Evolutionary conservation across 2,113 vertebrate species (phyloP), one percentile per base, ranked within the genome.

Genomic region (Callaeas wilsoni): DNA sequence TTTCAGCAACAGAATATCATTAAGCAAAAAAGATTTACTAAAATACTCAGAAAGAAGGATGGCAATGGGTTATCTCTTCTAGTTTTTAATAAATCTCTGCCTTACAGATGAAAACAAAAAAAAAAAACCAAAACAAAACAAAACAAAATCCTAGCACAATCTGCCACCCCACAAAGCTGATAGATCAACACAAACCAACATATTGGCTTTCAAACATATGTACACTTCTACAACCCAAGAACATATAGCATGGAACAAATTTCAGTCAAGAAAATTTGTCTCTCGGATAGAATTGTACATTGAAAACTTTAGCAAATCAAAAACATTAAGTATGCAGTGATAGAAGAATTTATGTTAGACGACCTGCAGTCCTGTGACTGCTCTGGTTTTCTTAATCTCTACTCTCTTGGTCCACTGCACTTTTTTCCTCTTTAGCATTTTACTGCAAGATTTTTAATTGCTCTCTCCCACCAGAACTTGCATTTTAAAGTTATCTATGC

Each of bases 261-360:
- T 25, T 59, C 18, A 67, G 30, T 13, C 49, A 68, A 53, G 10
- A 74, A 55, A 50, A 22, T 71, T 67, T 55, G 1, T 33, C 8
- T 56, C 16, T 53, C 37, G 71, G 9, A 6, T 56, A 47, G 44
- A 84, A 69, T 1, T 26, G 4, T 49, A 49, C 13, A 7, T 32
- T 44, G 7, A 80, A 86, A n/a, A 47, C 16, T 44, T 73, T 20
- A 53, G 53, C 3, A 65, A 55, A 42, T n/a, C 13, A 62, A 74
- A 91, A 32, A 0, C 8, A 53, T 10, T 9, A 62, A 41, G 12
- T n/a, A 46, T 0, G 0, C 29, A 73, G 8, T 53, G 12, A 74
- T 35, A 35, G 12, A 67, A 84, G 41, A 49, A 9, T 70, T 74
- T 67, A 5, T 59, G 29, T 30, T 35, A n/a, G 14, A 84, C 6